Percentiles rank a stretch among this genome's conserved stretches.
Conservation (phyloP, 2,113 vertebrate genomes). For the Crotalus helleri region DNA sequence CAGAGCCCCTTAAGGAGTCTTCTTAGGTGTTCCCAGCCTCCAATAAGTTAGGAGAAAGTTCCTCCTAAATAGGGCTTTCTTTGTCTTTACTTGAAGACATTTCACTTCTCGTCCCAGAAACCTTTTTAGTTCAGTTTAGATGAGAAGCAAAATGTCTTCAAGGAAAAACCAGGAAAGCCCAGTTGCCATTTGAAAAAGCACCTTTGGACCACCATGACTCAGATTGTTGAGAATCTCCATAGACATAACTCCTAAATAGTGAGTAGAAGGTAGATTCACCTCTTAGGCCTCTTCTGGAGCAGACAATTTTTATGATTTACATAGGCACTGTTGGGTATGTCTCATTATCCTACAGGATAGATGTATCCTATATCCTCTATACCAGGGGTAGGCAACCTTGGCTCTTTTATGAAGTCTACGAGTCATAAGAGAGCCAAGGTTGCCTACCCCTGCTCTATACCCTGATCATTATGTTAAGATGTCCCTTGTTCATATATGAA, state of each 20-base stretch:
- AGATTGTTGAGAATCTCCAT: neutral
- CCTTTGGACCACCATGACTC: neutral
- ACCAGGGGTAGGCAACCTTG: no score
- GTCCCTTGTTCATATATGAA: neutral
- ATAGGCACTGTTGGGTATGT: neutral
- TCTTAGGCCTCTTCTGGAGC: neutral
- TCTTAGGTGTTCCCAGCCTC: neutral
- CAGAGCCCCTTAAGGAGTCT: neutral
- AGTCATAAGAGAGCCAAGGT: no score
- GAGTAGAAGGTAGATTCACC: neutral
- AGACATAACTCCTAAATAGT: neutral
- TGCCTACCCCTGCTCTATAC: neutral
- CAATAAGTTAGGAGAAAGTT: neutral
- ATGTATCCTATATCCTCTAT: neutral
- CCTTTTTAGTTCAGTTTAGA: neutral
- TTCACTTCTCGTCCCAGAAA: neutral
- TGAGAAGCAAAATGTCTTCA: neutral
- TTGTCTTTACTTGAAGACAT: neutral
- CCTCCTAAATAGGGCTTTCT: neutral
- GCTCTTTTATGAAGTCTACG: no score
- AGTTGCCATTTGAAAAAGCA: neutral
- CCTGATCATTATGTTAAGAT: neutral
- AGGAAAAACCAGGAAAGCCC: neutral
- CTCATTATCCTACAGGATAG: neutral
- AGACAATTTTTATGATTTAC: neutral